Evolutionary conservation across 2,888 invertebrate species (phyloP).

Genomic region (Graphium colonna): DNA sequence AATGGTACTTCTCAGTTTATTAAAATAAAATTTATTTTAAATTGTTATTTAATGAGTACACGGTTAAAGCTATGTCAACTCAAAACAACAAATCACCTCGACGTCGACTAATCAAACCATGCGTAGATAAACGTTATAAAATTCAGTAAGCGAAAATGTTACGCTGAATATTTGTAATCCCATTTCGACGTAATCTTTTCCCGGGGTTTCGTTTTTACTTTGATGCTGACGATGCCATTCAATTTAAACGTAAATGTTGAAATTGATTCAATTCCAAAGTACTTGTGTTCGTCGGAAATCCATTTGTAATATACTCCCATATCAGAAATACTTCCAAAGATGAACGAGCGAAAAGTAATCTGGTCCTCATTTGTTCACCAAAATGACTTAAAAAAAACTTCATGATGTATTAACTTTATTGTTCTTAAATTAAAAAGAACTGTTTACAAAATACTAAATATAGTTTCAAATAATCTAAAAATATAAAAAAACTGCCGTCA

Average conservation of each 20-base stretch:
- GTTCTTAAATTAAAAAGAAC: too few relatives aligned
- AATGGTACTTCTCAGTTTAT: too few relatives aligned
- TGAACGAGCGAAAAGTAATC: too few relatives aligned
- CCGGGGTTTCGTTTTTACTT: constrained; percentile 26
- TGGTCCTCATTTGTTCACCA: too few relatives aligned
- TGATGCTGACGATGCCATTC: constrained; percentile 13
- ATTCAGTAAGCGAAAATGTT: constrained; percentile 34
- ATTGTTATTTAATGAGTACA: too few relatives aligned
- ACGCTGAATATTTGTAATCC: constrained; percentile 55
- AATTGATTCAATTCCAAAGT: constrained; percentile 7
- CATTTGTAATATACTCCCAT: constrained; percentile 1
- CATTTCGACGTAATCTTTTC: constrained; percentile 46
- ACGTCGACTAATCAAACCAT: constrained; percentile 5
- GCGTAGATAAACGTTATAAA: constrained; percentile 5
- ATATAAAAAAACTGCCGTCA: too few relatives aligned
- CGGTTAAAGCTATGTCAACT: too few relatives aligned
- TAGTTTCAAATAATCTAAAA: too few relatives aligned
- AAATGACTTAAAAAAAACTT: too few relatives aligned
- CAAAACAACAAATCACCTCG: not conserved
- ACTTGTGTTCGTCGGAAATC: not conserved
- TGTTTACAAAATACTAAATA: too few relatives aligned
- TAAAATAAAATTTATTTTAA: too few relatives aligned
- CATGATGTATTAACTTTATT: too few relatives aligned
- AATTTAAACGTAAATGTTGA: constrained; percentile 17
- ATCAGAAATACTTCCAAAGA: not conserved